Percentiles rank a stretch among this genome's conserved stretches.
Conservation (phyloP, 2,113 vertebrate genomes). For the Pachypanchax playfairii region DNA sequence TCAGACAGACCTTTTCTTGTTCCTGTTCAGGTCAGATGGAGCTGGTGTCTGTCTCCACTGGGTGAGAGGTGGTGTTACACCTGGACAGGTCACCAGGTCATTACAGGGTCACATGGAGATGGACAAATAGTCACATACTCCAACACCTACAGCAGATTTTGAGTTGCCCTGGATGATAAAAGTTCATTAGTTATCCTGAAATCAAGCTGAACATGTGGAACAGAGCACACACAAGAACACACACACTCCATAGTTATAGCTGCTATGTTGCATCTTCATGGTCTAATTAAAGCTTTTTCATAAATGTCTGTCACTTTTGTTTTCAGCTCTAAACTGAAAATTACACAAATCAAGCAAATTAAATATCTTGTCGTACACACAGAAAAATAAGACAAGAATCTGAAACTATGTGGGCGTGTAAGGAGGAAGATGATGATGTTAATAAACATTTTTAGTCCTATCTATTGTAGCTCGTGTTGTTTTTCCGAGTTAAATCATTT, state of each 20-base stretch:
- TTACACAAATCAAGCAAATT: slow-evolving; percentile 66
- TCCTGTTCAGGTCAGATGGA: too few relatives aligned
- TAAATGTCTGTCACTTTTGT: slow-evolving; percentile 49
- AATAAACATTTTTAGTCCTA: slow-evolving; percentile 10
- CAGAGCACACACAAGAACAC: slow-evolving; percentile 17
- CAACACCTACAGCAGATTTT: too few relatives aligned
- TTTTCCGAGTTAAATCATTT: too few relatives aligned
- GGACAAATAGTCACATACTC: too few relatives aligned
- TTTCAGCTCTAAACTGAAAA: slow-evolving; percentile 60
- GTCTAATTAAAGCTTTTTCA: slow-evolving; percentile 61
- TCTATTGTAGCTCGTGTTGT: too few relatives aligned
- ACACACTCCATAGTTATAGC: slow-evolving; percentile 25
- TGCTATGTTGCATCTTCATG: slow-evolving; percentile 58
- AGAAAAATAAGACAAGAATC: slow-evolving; percentile 27
- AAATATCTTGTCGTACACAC: slow-evolving; percentile 50
- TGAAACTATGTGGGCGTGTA: slow-evolving; percentile 15
- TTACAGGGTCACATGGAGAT: too few relatives aligned
- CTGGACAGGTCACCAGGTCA: too few relatives aligned
- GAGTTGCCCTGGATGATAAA: not conserved
- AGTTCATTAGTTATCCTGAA: slow-evolving; percentile 15
- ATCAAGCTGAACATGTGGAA: slow-evolving; percentile 15
- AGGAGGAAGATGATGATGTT: not conserved
- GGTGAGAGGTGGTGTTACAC: too few relatives aligned
- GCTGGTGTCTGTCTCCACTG: too few relatives aligned
- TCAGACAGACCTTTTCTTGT: too few relatives aligned